Evolutionary conservation across 2,888 invertebrate genomes (phyloP).

Genomic region (Patella ulyssiponensis): DNA sequence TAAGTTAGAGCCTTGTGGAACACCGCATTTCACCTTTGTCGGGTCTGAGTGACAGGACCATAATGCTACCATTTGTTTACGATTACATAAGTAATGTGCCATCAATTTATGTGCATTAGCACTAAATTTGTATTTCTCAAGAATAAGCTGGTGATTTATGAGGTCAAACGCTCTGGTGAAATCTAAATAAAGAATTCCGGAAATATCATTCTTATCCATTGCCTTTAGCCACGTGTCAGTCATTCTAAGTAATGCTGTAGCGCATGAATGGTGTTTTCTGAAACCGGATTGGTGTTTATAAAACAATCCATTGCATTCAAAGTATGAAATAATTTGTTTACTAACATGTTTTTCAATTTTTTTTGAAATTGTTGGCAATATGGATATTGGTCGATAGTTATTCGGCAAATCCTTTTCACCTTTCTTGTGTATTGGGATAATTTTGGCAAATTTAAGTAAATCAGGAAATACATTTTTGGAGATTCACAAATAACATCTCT

Average conservation of each 20-base stretch:
- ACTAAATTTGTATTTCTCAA: background rate
- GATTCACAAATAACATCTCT: background rate
- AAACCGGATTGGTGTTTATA: background rate
- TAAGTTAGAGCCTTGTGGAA: background rate
- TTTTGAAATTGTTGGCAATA: background rate
- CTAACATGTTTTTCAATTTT: background rate
- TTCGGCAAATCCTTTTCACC: background rate
- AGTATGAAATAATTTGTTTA: background rate
- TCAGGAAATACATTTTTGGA: background rate
- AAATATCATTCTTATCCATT: background rate
- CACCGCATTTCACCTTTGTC: background rate
- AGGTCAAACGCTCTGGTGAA: background rate
- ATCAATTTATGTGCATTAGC: background rate
- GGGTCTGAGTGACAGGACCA: background rate
- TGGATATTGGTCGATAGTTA: background rate
- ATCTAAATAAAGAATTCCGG: background rate
- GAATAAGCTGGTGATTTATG: background rate
- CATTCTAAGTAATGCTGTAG: background rate
- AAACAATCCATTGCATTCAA: background rate
- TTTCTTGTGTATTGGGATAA: background rate
- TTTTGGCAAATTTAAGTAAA: background rate
- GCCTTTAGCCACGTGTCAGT: background rate
- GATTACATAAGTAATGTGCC: background rate
- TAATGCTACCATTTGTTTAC: background rate
- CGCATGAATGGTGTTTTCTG: background rate